Percentiles rank a stretch among this genome's conserved stretches.
Evolutionary conservation across 1,140 invertebrate genomes (phyloP).

Genomic region (Plutomurus gul): DNA sequence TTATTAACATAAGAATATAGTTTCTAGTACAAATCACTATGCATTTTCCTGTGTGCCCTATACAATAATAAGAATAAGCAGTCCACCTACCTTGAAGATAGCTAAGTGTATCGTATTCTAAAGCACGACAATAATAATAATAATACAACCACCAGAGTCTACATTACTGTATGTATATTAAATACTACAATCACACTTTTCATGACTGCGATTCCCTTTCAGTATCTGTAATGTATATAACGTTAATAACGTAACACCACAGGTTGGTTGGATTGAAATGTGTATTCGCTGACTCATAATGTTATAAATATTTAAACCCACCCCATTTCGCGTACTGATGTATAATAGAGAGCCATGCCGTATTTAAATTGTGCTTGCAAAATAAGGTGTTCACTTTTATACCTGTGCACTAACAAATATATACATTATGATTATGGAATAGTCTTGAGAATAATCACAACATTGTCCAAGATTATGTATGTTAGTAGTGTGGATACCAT

Average conservation of each 20-base stretch:
- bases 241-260: too few species aligned
- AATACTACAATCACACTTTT: slow-evolving; percentile 10
- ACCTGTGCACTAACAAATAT: background rate
- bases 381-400: background rate
- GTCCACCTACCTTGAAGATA: slow-evolving; percentile 10
- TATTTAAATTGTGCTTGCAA: too few species aligned
- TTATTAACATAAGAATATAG: background rate
- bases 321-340: background rate
- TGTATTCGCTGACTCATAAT: background rate
- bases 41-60: background rate
- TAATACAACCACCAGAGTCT: background rate
- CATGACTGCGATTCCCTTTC: slow-evolving; percentile 12
- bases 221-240: background rate
- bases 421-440: too few species aligned
- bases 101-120: background rate
- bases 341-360: background rate
- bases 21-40: background rate
- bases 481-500: too few species aligned
- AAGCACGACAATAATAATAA: background rate
- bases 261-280: background rate
- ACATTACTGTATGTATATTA: background rate
- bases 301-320: background rate
- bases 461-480: too few species aligned
- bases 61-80: background rate
- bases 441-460: too few species aligned